phyloP scores from a whole-genome alignment of 2,888 invertebrate genomes.

The Elgonia sp. region DNA sequence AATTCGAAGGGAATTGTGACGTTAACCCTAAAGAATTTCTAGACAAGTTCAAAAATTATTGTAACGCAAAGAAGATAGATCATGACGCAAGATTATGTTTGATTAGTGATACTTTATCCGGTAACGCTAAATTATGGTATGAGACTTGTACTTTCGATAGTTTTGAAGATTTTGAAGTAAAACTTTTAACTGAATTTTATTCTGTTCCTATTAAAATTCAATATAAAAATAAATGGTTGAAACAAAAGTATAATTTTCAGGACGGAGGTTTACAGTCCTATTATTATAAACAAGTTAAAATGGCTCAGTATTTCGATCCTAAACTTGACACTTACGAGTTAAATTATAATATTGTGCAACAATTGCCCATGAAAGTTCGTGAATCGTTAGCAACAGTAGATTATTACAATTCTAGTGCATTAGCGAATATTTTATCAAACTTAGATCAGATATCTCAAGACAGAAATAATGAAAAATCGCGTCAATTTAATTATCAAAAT shows the following conservation, averaged over 20 bases:
- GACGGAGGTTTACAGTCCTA: not conserved
- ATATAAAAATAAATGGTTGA: constrained; percentile 1
- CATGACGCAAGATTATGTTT: not conserved
- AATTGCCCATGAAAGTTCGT: not conserved
- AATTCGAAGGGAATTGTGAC: not conserved
- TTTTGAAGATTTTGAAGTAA: not conserved
- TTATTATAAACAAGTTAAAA: not conserved
- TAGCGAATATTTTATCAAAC: not conserved
- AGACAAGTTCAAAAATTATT: not conserved
- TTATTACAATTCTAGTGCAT: not conserved
- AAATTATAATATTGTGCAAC: constrained; percentile 10
- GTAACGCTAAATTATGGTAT: not conserved
- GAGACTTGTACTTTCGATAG: not conserved
- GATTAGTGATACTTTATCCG: not conserved
- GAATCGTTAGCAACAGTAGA: constrained; percentile 2
- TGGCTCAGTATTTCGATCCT: not conserved
- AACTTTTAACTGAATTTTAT: not conserved
- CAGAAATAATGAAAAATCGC: not conserved
- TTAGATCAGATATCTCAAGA: not conserved
- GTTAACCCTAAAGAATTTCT: not conserved
- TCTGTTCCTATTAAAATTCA: constrained; percentile 8
- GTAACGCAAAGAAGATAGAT: not conserved
- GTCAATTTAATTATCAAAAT: not conserved
- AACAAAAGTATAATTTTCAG: not conserved
- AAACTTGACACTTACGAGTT: constrained; percentile 5